Evolutionary conservation across 2,113 vertebrate species (phyloP).

Genomic region (Kryptolebias marmoratus): DNA sequence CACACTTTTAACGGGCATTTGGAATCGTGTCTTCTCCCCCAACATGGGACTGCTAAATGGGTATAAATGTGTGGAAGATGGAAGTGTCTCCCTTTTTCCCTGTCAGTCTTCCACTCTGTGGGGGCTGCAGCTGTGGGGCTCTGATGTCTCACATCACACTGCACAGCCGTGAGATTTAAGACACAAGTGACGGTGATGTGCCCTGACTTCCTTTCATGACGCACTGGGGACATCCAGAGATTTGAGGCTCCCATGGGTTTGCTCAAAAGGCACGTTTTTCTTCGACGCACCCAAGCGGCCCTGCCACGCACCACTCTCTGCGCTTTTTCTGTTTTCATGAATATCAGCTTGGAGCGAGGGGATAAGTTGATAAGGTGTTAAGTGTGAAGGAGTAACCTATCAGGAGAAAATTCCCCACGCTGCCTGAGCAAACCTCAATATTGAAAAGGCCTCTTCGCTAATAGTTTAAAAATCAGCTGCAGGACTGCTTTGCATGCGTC

Average conservation of each 20-base stretch:
- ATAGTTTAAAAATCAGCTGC: slow-evolving; percentile 1
- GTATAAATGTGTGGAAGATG: slow-evolving; percentile 53
- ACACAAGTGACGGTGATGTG: slow-evolving; percentile 74
- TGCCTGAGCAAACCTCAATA: slow-evolving; percentile 30
- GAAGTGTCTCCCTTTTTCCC: slow-evolving; percentile 43
- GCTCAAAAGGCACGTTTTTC: slow-evolving; percentile 61
- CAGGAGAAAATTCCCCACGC: slow-evolving; percentile 20
- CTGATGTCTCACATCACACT: slow-evolving; percentile 65
- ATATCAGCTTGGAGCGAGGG: slow-evolving; percentile 47
- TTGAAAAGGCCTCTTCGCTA: slow-evolving; percentile 25
- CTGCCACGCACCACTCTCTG: slow-evolving; percentile 49
- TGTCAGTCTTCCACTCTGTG: slow-evolving; percentile 37
- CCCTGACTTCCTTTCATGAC: slow-evolving; percentile 73
- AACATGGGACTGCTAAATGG: slow-evolving; percentile 52
- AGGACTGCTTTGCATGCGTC: not conserved
- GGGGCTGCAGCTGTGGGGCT: slow-evolving; percentile 56
- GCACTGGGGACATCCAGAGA: slow-evolving; percentile 69
- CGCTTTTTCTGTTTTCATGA: slow-evolving; percentile 47
- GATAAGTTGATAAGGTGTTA: slow-evolving; percentile 35
- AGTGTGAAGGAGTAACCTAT: slow-evolving; percentile 46
- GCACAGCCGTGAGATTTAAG: slow-evolving; percentile 67
- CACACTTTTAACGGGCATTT: slow-evolving; percentile 37
- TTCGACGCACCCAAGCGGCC: slow-evolving; percentile 61
- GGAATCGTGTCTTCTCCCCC: slow-evolving; percentile 37
- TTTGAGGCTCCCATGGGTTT: slow-evolving; percentile 61